These are phyloP conservation scores for Siniperca obscura DNA, from an alignment of 2,797 vertebrate species.

Conservation along the genomic window DNA sequence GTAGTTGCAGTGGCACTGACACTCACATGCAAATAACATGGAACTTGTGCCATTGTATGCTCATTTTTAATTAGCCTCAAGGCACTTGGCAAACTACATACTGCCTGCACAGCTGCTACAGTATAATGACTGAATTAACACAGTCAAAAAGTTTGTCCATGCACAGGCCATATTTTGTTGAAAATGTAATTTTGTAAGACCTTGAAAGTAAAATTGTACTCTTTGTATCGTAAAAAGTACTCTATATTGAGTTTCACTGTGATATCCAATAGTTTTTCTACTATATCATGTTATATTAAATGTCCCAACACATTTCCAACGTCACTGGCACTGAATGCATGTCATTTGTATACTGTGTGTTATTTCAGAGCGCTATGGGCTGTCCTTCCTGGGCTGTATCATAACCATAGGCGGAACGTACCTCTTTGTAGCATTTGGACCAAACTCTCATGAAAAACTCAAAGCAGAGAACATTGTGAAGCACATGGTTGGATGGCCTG, in stretches of 20 bases:
- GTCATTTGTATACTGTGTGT: background rate
- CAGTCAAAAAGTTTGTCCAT: background rate
- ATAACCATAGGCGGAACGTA: constrained; percentile 91
- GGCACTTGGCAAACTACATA: background rate
- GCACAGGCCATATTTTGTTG: background rate
- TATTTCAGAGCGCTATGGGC: constrained; percentile 88
- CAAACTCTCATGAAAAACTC: constrained; percentile 94
- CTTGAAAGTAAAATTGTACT: background rate
- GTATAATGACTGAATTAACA: background rate
- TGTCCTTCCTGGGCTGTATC: constrained; percentile 92
- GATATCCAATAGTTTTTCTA: background rate
- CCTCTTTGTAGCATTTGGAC: constrained; percentile 94
- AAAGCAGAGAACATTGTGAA: constrained; percentile 91
- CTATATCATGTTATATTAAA: background rate
- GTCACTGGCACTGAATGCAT: background rate
- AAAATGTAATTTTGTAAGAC: background rate
- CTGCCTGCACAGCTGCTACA: background rate
- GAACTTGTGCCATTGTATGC: constrained; percentile 28
- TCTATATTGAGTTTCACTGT: background rate
- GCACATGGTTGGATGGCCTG: constrained; percentile 94
- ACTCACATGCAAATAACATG: constrained; percentile 27
- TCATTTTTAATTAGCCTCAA: constrained; percentile 26
- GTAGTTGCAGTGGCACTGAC: background rate
- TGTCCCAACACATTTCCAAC: background rate
- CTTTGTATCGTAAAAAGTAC: background rate